Evolutionary conservation across 2,113 vertebrate genomes (phyloP).

Genomic region (Caretta caretta): DNA sequence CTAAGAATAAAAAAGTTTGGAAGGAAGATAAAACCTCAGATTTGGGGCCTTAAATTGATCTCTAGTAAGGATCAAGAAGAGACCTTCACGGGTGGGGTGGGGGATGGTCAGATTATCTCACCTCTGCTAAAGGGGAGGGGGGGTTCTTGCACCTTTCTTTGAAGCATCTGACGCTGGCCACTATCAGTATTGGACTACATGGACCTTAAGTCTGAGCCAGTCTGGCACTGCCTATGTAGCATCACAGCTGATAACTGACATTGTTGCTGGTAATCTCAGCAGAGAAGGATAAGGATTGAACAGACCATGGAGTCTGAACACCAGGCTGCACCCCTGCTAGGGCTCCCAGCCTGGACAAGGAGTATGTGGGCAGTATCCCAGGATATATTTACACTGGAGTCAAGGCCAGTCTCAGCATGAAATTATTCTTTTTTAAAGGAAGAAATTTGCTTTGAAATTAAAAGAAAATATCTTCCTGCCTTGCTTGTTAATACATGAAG

Average conservation of each 20-base stretch:
- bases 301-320: fast-evolving
- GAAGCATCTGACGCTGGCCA: fast-evolving
- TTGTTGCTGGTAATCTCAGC: not conserved
- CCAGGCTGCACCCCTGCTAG: not conserved
- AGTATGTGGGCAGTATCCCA: not conserved
- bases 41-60: not conserved
- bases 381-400: not conserved
- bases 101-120: not conserved
- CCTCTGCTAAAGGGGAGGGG: not conserved
- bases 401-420: not conserved
- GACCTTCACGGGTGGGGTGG: not conserved
- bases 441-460: not conserved
- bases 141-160: not conserved
- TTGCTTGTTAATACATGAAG: fast-evolving
- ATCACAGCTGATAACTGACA: fast-evolving
- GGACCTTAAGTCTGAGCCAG: not conserved
- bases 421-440: not conserved
- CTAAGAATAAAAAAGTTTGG: not conserved
- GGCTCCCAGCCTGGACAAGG: fast-evolving
- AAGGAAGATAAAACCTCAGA: not conserved
- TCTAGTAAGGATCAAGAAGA: not conserved
- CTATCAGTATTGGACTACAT: not conserved
- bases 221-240: not conserved
- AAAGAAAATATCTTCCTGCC: not conserved
- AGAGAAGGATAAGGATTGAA: not conserved